Evolutionary conservation across 2,888 invertebrate genomes (phyloP).

Genomic region (Ryuthela nishihirai): DNA sequence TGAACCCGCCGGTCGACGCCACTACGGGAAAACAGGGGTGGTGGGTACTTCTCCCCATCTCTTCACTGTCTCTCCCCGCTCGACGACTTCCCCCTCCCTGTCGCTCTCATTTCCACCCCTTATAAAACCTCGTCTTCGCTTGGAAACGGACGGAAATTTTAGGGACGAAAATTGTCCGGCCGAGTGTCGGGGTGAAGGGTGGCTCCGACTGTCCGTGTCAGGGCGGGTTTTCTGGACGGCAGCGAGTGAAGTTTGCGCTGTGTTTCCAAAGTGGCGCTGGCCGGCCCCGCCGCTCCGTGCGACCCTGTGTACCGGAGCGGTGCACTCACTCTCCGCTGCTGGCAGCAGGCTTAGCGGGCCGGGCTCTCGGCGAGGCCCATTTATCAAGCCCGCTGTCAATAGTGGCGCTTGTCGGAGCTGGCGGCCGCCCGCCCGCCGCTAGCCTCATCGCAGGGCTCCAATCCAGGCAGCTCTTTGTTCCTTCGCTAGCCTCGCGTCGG

Average conservation of each 20-base stretch:
- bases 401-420: slow-evolving; percentile 14
- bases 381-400: slow-evolving; percentile 37
- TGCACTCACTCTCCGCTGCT: slow-evolving; percentile 13
- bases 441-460: slow-evolving; percentile 33
- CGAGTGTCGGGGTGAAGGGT: too few species aligned
- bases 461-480: slow-evolving; percentile 34
- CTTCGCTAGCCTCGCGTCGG: slow-evolving; percentile 25
- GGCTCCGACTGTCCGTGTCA: too few species aligned
- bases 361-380: slow-evolving; percentile 18
- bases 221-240: too few species aligned
- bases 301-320: slow-evolving; percentile 31
- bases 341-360: neutral
- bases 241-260: too few species aligned
- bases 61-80: too few species aligned
- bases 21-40: slow-evolving; percentile 8
- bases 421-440: slow-evolving; percentile 24
- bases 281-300: slow-evolving; percentile 4
- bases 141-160: too few species aligned
- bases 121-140: too few species aligned
- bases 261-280: slow-evolving; percentile 25
- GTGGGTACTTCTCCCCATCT: too few species aligned
- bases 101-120: too few species aligned
- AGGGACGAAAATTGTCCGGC: too few species aligned
- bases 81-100: too few species aligned
- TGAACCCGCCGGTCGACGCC: slow-evolving; percentile 17